These are phyloP conservation scores for Laspeyria flexula DNA, from an alignment of 2,888 invertebrate species.

Conservation along the genomic window DNA sequence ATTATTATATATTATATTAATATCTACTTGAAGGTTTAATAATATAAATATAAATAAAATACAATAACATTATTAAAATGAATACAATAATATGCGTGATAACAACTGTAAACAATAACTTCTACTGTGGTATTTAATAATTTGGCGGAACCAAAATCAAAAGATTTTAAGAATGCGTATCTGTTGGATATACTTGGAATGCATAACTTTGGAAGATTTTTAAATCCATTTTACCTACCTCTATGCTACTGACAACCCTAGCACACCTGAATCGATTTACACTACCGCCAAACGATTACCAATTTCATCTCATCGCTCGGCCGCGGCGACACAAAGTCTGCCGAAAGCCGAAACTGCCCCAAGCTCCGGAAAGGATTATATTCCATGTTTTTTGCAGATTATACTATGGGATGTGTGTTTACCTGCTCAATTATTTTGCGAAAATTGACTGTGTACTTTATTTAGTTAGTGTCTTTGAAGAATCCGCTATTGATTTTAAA, in stretches of 20 bases:
- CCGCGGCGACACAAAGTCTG: conserved; percentile 82
- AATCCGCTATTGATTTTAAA: not conserved
- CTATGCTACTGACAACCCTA: conserved; percentile 60
- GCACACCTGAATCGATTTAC: conserved; percentile 58
- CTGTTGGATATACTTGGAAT: not conserved
- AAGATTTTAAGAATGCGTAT: too few relatives aligned
- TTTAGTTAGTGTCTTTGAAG: not conserved
- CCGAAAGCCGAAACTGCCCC: conserved; percentile 64
- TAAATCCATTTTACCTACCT: not conserved
- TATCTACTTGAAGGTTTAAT: too few relatives aligned
- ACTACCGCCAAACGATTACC: conserved; percentile 68
- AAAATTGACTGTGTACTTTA: conserved; percentile 21
- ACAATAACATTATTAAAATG: too few relatives aligned
- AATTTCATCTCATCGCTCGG: conserved; percentile 58
- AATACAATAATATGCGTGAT: too few relatives aligned
- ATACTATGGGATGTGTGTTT: conserved; percentile 61
- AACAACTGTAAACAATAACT: too few relatives aligned
- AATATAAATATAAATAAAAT: too few relatives aligned
- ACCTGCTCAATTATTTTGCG: conserved; percentile 52
- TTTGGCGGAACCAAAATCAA: too few relatives aligned
- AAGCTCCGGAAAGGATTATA: conserved; percentile 79
- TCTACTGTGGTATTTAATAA: too few relatives aligned
- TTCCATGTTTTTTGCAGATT: conserved; percentile 73
- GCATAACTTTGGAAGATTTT: too few relatives aligned
- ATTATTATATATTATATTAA: too few relatives aligned